These are phyloP conservation scores for Pantala flavescens DNA, from an alignment of 1,140 invertebrate genomes.

Conservation along the genomic window DNA sequence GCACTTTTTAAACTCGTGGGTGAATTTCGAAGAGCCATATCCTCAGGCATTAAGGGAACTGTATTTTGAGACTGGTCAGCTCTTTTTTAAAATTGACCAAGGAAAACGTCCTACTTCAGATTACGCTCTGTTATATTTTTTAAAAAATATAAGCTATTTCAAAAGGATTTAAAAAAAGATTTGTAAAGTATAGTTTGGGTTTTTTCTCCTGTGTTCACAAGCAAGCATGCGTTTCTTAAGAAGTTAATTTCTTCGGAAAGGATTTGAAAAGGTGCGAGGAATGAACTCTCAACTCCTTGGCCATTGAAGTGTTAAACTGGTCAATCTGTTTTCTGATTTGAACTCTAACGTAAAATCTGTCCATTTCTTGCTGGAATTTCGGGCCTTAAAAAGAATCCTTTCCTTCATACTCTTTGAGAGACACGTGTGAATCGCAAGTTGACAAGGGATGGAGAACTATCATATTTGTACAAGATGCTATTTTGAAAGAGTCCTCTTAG, in stretches of 20 bases:
- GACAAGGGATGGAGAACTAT: slow-evolving; percentile 1
- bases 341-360: too few species aligned
- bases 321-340: too few species aligned
- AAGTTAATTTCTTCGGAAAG: too few species aligned
- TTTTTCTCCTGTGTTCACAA: too few species aligned
- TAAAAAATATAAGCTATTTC: neutral
- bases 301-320: too few species aligned
- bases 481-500: neutral
- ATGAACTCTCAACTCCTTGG: too few species aligned
- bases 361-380: too few species aligned
- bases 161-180: slow-evolving; percentile 6
- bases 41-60: neutral
- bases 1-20: too few species aligned
- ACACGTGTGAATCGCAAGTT: neutral
- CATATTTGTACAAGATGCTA: slow-evolving; percentile 2
- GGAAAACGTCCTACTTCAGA: neutral
- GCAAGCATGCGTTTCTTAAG: too few species aligned
- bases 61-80: neutral
- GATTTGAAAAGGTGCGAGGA: too few species aligned
- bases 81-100: neutral
- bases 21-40: too few species aligned
- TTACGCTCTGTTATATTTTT: slow-evolving; percentile 4
- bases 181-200: neutral
- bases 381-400: too few species aligned
- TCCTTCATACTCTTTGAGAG: neutral